Percentiles rank a stretch among this genome's conserved stretches.
Conservation (phyloP, 2,113 vertebrate species). For the Poecilia latipinna region DNA sequence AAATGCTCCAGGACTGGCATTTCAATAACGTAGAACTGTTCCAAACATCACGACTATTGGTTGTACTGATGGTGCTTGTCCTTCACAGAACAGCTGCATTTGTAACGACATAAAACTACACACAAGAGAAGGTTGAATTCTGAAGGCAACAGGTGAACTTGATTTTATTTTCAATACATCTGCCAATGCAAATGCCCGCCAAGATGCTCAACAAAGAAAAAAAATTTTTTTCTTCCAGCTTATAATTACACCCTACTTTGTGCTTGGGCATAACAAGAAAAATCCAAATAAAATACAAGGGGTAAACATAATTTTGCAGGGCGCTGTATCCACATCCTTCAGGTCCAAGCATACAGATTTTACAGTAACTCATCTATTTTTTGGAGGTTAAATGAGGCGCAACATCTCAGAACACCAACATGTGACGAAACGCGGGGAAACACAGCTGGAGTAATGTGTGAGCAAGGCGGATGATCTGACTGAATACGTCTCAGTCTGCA, state of each 20-base stretch:
- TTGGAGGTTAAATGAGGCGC: neutral
- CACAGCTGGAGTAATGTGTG: conserved; percentile 11
- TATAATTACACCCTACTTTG: neutral
- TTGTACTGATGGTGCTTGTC: too few relatives aligned
- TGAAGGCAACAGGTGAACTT: too few relatives aligned
- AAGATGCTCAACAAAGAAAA: too few relatives aligned
- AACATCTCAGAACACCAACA: conserved; percentile 2
- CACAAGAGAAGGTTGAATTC: too few relatives aligned
- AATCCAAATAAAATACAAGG: neutral
- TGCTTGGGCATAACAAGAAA: neutral
- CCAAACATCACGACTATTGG: too few relatives aligned
- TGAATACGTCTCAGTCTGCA: neutral
- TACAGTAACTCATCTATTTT: neutral
- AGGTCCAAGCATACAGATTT: neutral
- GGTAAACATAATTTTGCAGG: neutral
- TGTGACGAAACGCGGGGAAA: conserved; percentile 4
- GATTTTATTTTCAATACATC: too few relatives aligned
- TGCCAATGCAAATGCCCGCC: too few relatives aligned
- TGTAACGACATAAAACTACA: too few relatives aligned
- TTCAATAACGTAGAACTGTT: too few relatives aligned
- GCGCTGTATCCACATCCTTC: neutral
- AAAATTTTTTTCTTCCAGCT: neutral
- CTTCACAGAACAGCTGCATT: too few relatives aligned
- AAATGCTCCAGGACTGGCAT: too few relatives aligned
- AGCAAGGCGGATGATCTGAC: conserved; percentile 13